Conservation (phyloP, 2,113 vertebrate species). For the Accipiter cooperii region DNA sequence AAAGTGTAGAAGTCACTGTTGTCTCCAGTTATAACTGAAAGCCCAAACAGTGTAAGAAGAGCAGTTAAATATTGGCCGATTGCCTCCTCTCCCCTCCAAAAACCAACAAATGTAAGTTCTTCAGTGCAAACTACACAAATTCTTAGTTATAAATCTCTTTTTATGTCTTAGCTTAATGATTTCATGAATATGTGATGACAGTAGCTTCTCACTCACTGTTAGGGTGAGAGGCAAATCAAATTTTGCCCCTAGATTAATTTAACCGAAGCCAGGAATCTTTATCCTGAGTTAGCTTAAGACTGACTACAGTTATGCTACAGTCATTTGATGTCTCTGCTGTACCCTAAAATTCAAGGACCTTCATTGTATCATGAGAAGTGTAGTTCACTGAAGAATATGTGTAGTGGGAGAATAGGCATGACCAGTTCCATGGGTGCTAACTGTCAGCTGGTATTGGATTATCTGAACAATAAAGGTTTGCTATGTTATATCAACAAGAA, state of each 20-base stretch:
- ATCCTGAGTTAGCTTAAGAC: not conserved
- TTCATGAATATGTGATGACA: not conserved
- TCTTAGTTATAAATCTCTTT: not conserved
- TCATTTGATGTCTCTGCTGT: not conserved
- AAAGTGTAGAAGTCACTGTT: not conserved
- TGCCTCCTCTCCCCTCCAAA: not conserved
- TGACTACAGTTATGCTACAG: not conserved
- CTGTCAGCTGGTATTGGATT: not conserved
- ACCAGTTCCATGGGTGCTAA: not conserved
- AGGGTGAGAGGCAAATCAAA: not conserved
- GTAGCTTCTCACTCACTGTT: not conserved
- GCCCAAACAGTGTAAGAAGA: not conserved
- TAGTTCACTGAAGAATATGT: not conserved
- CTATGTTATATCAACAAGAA: not conserved
- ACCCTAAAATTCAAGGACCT: not conserved
- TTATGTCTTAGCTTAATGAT: not conserved
- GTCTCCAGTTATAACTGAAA: not conserved
- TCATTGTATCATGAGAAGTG: not conserved
- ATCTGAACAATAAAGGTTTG: not conserved
- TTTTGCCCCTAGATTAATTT: not conserved
- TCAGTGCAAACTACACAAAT: not conserved
- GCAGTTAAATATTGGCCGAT: not conserved
- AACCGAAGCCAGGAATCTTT: not conserved
- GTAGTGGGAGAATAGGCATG: not conserved
- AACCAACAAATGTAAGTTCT: not conserved